Evolutionary conservation across 2,113 vertebrate genomes (phyloP), one percentile per base, ranked within the genome.

Genomic region (Nematolebias whitei): DNA sequence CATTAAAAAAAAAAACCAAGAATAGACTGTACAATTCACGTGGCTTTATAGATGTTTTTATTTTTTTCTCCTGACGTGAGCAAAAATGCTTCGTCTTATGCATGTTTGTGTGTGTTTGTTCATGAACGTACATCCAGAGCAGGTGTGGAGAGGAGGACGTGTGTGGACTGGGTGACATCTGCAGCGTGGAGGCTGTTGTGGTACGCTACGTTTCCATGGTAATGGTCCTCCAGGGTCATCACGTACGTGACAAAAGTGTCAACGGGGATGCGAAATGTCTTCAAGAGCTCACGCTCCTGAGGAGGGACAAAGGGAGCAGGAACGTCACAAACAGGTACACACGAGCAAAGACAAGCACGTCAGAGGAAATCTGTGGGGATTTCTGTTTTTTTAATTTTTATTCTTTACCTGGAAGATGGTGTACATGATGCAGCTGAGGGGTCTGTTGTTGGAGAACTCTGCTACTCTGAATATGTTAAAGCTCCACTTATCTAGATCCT

Each of bases 141-240:
- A 0, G 95, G 95, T 0, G 95, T 94, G 80, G 95, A 97, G 78
- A 97, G 95, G 1, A 93, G 92, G 57, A 97, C 95, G 0, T 97
- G 95, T 0, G 93, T 95, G 0, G 96, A 96, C 1, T 97, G 96
- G 18, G 95, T 90, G 86, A 87, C 96, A 82, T 96, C 91, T n/a
- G 90, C 91, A 32, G 91, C 91, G 43, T 92, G 91, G 49, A 91
- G 89, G 71, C 90, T 92, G 84, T 92, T 98, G 92, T 98, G 96
- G 63, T 97, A 98, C 1, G 95, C 92, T 75, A 96, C 92, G 0
- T 96, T 94, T 0, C 90, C 60, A 2, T 90, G 96, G 88, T 98
- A 98, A 87, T 98, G 96, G 9, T 95, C 93, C 83, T 98, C 96
- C 74, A 98, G 90, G 0, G 93, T 96, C 92, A 96, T 92, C 91